Percentiles rank a stretch among this genome's conserved stretches.
Conservation (phyloP, 2,888 invertebrate species). For the Margaritifera margaritifera region DNA sequence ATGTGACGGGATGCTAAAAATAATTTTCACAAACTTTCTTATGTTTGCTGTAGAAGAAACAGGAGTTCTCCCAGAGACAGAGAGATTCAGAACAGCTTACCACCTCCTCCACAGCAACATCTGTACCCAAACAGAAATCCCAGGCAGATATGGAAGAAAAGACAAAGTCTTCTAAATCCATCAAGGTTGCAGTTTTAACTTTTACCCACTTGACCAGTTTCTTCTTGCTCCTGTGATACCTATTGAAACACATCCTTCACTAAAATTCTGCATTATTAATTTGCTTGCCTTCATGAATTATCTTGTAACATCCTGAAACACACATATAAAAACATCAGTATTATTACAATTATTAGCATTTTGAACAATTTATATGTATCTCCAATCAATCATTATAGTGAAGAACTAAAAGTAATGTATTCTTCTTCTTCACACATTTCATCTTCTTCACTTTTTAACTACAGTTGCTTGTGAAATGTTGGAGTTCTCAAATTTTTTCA, state of each 20-base stretch:
- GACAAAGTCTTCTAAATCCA: constrained; percentile 34
- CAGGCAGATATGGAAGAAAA: constrained; percentile 33
- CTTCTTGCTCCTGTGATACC: neutral
- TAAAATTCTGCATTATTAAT: neutral
- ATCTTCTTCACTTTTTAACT: too few relatives aligned
- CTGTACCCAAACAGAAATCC: constrained; percentile 43
- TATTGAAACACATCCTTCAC: neutral
- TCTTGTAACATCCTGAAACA: neutral
- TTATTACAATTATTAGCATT: too few relatives aligned
- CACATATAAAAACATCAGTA: too few relatives aligned
- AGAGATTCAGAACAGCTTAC: constrained; percentile 46
- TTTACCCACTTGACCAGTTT: neutral
- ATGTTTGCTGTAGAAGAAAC: constrained; percentile 50
- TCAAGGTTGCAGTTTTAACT: constrained; percentile 29
- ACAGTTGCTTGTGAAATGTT: too few relatives aligned
- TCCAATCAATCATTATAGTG: too few relatives aligned
- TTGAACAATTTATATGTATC: too few relatives aligned
- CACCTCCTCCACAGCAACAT: constrained; percentile 8
- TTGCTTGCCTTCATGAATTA: too few relatives aligned
- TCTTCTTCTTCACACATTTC: too few relatives aligned
- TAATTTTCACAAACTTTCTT: neutral
- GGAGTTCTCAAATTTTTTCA: too few relatives aligned
- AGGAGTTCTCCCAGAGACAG: constrained; percentile 60
- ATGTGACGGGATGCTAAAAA: neutral
- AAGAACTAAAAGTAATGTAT: too few relatives aligned